Conservation (phyloP, 2,888 invertebrate genomes). For the Chrysolina haemoptera region DNA sequence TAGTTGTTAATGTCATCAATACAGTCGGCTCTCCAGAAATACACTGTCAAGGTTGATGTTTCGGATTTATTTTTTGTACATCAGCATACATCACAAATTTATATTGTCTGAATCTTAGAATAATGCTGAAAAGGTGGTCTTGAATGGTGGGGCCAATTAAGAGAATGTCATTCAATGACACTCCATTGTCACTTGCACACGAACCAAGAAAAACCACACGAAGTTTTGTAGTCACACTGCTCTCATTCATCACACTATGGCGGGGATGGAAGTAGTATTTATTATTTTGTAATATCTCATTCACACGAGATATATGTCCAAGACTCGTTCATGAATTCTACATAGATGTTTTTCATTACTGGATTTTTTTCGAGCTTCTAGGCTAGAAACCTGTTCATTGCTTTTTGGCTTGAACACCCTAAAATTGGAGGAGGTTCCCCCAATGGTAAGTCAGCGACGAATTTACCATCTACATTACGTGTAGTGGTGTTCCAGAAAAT, state of each 20-base stretch:
- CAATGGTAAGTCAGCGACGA: neutral
- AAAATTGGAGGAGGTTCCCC: slow-evolving; percentile 34
- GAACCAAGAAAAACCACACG: neutral
- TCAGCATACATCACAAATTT: neutral
- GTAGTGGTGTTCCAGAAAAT: neutral
- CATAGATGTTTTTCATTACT: neutral
- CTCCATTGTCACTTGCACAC: slow-evolving; percentile 64
- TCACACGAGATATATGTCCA: neutral
- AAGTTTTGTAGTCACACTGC: neutral
- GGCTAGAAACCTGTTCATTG: slow-evolving; percentile 38
- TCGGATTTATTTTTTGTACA: no score
- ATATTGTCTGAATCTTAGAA: slow-evolving; percentile 33
- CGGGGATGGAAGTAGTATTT: neutral
- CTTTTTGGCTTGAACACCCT: slow-evolving; percentile 35
- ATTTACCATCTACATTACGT: neutral
- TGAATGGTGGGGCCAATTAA: slow-evolving; percentile 32
- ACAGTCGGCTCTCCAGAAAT: neutral
- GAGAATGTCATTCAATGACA: slow-evolving; percentile 30
- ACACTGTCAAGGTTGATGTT: no score
- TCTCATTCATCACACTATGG: neutral
- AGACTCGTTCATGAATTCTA: neutral
- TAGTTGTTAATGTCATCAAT: slow-evolving; percentile 22
- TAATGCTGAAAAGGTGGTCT: slow-evolving; percentile 17
- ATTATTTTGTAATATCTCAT: neutral
- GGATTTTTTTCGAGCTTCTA: neutral